Percentiles rank a stretch among this genome's conserved stretches.
Conservation (phyloP, 1,140 invertebrate genomes). For the Papilio aristodemus region DNA sequence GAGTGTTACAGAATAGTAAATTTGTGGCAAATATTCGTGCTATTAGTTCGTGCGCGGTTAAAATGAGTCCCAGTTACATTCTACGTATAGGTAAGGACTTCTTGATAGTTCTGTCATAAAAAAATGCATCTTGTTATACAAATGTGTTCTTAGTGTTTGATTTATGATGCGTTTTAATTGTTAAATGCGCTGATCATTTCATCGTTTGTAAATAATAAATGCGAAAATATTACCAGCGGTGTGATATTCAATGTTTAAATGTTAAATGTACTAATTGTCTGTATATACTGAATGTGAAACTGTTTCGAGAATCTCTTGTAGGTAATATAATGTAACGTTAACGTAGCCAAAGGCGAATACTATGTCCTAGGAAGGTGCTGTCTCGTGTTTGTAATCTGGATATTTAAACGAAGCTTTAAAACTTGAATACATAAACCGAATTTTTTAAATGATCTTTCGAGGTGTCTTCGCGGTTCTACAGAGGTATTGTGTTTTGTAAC, state of each 20-base stretch:
- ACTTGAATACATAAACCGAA: conserved; percentile 61
- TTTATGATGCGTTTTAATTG: conserved; percentile 37
- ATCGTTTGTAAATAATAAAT: conserved; percentile 33
- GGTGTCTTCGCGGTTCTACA: conserved; percentile 18
- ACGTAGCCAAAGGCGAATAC: conserved; percentile 72
- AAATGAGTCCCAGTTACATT: no score
- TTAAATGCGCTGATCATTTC: conserved; percentile 30
- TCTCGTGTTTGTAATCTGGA: conserved; percentile 55
- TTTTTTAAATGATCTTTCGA: conserved; percentile 42
- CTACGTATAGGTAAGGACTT: no score
- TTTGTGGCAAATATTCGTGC: no score
- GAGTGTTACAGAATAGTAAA: no score
- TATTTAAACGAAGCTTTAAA: conserved; percentile 67
- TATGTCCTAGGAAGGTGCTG: conserved; percentile 72
- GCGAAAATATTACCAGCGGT: conserved; percentile 33
- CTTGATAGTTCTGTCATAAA: no score
- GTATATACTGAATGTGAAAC: conserved; percentile 61
- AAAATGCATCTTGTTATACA: no score
- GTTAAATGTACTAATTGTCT: conserved; percentile 38
- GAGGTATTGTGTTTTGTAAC: neutral
- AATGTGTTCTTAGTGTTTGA: conserved; percentile 18
- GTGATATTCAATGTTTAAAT: conserved; percentile 29
- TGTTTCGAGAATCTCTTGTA: conserved; percentile 53
- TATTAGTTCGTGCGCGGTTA: no score
- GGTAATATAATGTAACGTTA: conserved; percentile 40